Conservation (phyloP, 2,113 vertebrate genomes). For the Forbesichthys agassizii region DNA sequence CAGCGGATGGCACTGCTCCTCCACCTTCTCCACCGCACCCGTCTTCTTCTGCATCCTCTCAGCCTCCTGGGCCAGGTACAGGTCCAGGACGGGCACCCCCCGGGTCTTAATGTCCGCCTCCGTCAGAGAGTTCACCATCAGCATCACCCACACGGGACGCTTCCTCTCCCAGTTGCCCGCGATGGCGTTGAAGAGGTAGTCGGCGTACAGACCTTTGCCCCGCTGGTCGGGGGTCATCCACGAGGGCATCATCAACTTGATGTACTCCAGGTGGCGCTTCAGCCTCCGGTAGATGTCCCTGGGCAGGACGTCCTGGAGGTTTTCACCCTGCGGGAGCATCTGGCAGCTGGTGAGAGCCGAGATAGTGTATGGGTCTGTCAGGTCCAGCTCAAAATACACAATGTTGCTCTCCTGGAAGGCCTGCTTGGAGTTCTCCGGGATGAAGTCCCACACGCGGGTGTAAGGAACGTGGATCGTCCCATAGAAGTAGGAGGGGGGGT, state of each 20-base stretch:
- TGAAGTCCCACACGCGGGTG: slow-evolving; percentile 87
- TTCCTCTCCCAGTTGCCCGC: slow-evolving; percentile 89
- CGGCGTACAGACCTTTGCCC: slow-evolving; percentile 86
- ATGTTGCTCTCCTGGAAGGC: slow-evolving; percentile 87
- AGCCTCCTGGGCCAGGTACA: slow-evolving; percentile 89
- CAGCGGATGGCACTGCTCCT: slow-evolving; percentile 89
- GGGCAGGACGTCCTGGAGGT: slow-evolving; percentile 86
- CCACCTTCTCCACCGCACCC: slow-evolving; percentile 87
- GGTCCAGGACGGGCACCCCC: slow-evolving; percentile 84
- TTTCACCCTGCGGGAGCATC: slow-evolving; percentile 83
- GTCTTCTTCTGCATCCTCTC: slow-evolving; percentile 86
- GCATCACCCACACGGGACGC: slow-evolving; percentile 89
- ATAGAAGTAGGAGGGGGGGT: slow-evolving; percentile 88
- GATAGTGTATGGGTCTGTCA: slow-evolving; percentile 85
- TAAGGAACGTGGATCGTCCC: slow-evolving; percentile 89
- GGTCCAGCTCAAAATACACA: slow-evolving; percentile 88
- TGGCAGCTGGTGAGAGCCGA: slow-evolving; percentile 86
- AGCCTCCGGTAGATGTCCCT: slow-evolving; percentile 82
- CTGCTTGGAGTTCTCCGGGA: slow-evolving; percentile 87
- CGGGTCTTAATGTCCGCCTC: slow-evolving; percentile 85
- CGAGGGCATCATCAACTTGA: slow-evolving; percentile 88
- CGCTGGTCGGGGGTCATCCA: slow-evolving; percentile 91
- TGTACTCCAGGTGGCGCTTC: slow-evolving; percentile 85
- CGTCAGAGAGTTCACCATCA: slow-evolving; percentile 89
- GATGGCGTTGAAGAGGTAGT: slow-evolving; percentile 91